phyloP scores from a whole-genome alignment of 2,113 vertebrate species.

The Spea bombifrons region DNA sequence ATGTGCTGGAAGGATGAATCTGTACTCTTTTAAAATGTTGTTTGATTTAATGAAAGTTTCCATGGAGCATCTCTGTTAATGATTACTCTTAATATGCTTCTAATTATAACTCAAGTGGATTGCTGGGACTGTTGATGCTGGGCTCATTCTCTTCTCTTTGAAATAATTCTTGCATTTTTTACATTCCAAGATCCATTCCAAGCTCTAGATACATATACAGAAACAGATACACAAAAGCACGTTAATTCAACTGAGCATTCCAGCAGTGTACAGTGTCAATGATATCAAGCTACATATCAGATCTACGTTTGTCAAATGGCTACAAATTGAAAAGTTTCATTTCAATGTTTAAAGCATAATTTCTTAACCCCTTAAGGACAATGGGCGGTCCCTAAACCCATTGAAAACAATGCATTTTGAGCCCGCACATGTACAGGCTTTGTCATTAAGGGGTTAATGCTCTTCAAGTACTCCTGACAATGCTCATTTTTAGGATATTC shows the following conservation, averaged over 20 bases:
- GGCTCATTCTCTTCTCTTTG: neutral
- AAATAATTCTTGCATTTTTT: conserved; percentile 6
- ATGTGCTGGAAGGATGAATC: conserved; percentile 36
- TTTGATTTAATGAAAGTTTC: conserved; percentile 53
- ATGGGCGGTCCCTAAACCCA: no score
- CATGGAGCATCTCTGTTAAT: conserved; percentile 59
- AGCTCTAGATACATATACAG: conserved; percentile 1
- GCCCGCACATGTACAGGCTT: no score
- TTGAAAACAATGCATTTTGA: no score
- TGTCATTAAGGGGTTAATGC: no score
- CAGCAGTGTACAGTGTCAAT: neutral
- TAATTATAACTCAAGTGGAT: conserved; percentile 55
- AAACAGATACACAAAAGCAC: neutral
- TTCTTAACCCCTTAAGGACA: no score
- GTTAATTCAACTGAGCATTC: neutral
- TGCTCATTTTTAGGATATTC: no score
- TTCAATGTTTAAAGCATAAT: no score
- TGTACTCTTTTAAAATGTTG: conserved; percentile 48
- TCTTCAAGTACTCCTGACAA: no score
- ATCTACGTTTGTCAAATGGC: neutral
- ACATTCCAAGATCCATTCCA: conserved; percentile 23
- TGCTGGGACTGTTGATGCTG: conserved; percentile 8
- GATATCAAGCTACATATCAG: neutral
- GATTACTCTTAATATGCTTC: conserved; percentile 59
- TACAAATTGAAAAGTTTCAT: neutral